These are phyloP conservation scores for Albula glossodonta DNA, from an alignment of 2,113 vertebrate genomes.

Conservation along the genomic window DNA sequence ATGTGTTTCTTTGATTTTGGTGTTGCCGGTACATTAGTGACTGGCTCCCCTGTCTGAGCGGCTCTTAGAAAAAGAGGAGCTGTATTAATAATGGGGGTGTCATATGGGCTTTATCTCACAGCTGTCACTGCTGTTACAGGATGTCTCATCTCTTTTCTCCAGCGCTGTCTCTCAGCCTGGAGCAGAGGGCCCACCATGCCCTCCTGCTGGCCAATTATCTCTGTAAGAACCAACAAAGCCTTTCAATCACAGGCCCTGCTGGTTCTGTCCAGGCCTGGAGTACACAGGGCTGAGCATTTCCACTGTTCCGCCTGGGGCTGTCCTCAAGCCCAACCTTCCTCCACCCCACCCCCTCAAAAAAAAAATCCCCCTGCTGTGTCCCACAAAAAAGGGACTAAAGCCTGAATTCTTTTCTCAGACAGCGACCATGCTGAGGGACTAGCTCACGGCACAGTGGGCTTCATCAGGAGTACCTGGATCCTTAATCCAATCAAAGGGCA, in stretches of 20 bases:
- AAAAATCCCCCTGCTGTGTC: constrained; percentile 1
- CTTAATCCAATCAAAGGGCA: constrained; percentile 2
- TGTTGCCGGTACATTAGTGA: not conserved
- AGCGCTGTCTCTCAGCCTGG: constrained; percentile 9
- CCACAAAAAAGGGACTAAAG: not conserved
- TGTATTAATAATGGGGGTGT: not conserved
- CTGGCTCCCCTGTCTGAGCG: not conserved
- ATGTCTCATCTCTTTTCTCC: not conserved
- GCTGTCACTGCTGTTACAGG: constrained; percentile 1
- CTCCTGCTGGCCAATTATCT: constrained; percentile 28
- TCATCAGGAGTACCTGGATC: not conserved
- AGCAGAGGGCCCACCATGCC: not conserved
- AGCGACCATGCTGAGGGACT: not conserved
- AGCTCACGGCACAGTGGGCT: not conserved
- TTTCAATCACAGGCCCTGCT: constrained; percentile 5
- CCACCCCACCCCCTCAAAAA: not conserved
- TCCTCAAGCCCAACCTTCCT: not conserved
- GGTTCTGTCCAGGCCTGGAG: not conserved
- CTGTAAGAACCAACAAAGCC: constrained; percentile 8
- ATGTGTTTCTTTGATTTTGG: not conserved
- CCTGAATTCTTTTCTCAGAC: not conserved
- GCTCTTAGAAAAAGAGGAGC: not conserved
- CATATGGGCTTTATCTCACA: constrained; percentile 17
- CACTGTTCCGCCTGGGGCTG: not conserved
- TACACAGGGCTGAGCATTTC: not conserved